Percentiles rank a stretch among this genome's conserved stretches.
phyloP scores from a whole-genome alignment of 1,140 invertebrate species.

The Drosophila simulans region DNA sequence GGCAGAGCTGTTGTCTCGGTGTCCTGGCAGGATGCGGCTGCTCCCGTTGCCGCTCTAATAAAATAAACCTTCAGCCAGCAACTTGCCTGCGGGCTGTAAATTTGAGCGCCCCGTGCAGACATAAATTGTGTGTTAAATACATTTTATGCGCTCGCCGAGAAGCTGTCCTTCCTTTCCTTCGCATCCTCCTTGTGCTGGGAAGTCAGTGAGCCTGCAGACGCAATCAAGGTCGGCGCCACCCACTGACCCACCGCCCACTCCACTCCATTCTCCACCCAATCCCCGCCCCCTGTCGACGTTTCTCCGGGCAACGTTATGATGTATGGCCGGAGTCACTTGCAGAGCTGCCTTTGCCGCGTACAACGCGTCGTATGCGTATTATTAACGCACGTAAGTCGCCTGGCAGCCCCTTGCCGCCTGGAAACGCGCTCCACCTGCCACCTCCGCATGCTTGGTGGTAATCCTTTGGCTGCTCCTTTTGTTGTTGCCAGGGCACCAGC shows the following conservation, averaged over 20 bases:
- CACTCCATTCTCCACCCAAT: background rate
- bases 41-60: slow-evolving; percentile 53
- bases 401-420: slow-evolving; percentile 5
- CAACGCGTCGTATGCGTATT: slow-evolving; percentile 75
- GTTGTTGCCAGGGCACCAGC: slow-evolving; percentile 59
- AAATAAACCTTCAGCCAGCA: slow-evolving; percentile 71
- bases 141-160: slow-evolving; percentile 76
- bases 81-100: slow-evolving; percentile 70
- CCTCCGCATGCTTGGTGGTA: slow-evolving; percentile 42
- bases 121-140: slow-evolving; percentile 83
- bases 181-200: slow-evolving; percentile 1
- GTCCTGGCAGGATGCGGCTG: slow-evolving; percentile 36
- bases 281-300: slow-evolving; percentile 49
- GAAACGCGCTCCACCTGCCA: background rate
- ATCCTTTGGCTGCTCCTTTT: slow-evolving; percentile 76
- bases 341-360: slow-evolving; percentile 44
- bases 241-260: background rate
- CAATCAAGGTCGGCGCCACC: slow-evolving; percentile 68
- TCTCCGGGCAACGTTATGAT: slow-evolving; percentile 58
- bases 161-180: slow-evolving; percentile 7
- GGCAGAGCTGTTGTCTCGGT: background rate
- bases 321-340: slow-evolving; percentile 54
- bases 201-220: slow-evolving; percentile 76
- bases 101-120: slow-evolving; percentile 77
- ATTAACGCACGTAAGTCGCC: slow-evolving; percentile 71